These are phyloP conservation scores for Drosophila ambigua DNA, from an alignment of 1,140 invertebrate genomes.

Conservation along the genomic window DNA sequence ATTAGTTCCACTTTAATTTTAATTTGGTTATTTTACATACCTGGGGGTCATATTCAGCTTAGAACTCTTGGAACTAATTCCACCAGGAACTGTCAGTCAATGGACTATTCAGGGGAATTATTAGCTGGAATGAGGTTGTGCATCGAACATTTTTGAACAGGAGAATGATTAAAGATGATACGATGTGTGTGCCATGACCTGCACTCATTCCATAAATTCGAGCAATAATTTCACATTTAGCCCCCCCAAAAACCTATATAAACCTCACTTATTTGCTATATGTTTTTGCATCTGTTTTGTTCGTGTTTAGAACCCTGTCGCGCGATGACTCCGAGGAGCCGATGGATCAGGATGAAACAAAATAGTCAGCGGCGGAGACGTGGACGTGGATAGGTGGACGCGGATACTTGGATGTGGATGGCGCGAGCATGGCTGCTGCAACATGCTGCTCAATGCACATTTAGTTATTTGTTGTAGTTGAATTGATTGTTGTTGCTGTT, in stretches of 20 bases:
- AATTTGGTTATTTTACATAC: background rate
- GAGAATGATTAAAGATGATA: too few species aligned
- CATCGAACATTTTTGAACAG: too few species aligned
- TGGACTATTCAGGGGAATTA: too few species aligned
- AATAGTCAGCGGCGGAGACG: conserved; percentile 54
- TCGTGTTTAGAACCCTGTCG: conserved; percentile 85
- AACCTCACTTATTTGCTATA: too few species aligned
- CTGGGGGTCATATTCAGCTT: too few species aligned
- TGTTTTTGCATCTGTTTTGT: background rate
- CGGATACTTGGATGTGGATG: background rate
- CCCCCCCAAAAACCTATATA: too few species aligned
- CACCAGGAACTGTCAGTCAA: too few species aligned
- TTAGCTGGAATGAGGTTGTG: too few species aligned
- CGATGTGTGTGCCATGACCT: background rate
- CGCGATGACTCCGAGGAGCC: conserved; percentile 91
- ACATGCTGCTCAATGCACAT: conserved; percentile 68
- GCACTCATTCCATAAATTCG: too few species aligned
- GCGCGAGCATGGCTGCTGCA: conserved; percentile 2
- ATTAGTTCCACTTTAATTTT: background rate
- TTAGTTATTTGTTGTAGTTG: conserved; percentile 71
- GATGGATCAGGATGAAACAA: conserved; percentile 90
- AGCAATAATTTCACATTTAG: too few species aligned
- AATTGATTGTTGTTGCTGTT: conserved; percentile 55
- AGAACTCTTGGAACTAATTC: too few species aligned
- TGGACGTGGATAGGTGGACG: conserved; percentile 2